phyloP scores from a whole-genome alignment of 2,797 vertebrate genomes.

The Scomberomorus guttatus region DNA sequence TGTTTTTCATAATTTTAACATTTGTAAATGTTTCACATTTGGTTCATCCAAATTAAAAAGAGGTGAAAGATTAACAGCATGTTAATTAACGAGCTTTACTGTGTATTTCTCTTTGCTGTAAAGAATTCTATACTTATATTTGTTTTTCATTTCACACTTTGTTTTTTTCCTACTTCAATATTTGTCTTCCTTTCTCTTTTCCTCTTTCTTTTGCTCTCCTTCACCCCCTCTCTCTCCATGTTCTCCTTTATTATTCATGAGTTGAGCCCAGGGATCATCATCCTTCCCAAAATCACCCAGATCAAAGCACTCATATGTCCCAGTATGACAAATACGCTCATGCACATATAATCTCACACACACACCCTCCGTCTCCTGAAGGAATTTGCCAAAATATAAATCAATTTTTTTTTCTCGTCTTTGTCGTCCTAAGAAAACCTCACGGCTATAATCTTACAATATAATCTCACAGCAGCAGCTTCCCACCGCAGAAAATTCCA shows the following conservation, averaged over 20 bases:
- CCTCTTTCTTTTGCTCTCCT: not conserved
- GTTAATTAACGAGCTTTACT: no score
- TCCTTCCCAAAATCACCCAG: slow-evolving; percentile 33
- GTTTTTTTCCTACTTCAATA: not conserved
- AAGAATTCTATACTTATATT: not conserved
- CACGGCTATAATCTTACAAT: slow-evolving; percentile 31
- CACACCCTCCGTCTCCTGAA: not conserved
- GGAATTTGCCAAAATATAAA: slow-evolving; percentile 27
- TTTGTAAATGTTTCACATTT: no score
- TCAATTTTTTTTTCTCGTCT: not conserved
- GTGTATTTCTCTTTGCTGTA: no score
- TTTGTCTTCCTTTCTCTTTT: not conserved
- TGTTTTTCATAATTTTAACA: no score
- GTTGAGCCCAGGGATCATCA: slow-evolving; percentile 23
- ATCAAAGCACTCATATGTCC: slow-evolving; percentile 43
- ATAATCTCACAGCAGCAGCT: slow-evolving; percentile 42
- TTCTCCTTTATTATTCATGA: slow-evolving; percentile 43
- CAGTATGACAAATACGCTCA: slow-evolving; percentile 13
- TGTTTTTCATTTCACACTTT: not conserved
- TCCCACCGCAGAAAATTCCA: slow-evolving; percentile 11
- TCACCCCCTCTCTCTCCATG: no score
- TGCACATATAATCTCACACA: not conserved
- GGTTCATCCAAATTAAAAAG: no score
- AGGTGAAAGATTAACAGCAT: no score
- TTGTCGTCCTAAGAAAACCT: slow-evolving; percentile 27